These are phyloP conservation scores for Antheraea mylitta DNA, from an alignment of 1,140 invertebrate genomes.

Conservation along the genomic window DNA sequence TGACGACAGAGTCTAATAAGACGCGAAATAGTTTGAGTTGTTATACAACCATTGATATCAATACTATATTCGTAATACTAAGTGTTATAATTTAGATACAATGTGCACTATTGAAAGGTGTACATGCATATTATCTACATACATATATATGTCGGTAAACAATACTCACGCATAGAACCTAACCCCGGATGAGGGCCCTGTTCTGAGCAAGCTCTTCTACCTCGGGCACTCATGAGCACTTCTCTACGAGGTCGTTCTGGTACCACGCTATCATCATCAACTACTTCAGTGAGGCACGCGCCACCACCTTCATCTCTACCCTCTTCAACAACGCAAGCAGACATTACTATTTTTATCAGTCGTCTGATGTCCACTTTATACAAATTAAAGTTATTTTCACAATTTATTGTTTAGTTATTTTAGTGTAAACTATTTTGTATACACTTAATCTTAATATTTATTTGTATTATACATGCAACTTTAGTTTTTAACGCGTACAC, in stretches of 20 bases:
- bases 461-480: neutral
- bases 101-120: too few species aligned
- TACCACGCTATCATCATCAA: slow-evolving; percentile 35
- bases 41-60: too few species aligned
- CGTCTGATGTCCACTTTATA: slow-evolving; percentile 5
- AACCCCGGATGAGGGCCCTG: slow-evolving; percentile 80
- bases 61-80: too few species aligned
- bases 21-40: too few species aligned
- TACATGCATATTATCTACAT: too few species aligned
- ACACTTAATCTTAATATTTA: neutral
- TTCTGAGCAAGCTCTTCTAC: slow-evolving; percentile 81
- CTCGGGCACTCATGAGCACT: slow-evolving; percentile 69
- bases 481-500: neutral
- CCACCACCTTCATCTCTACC: slow-evolving; percentile 62
- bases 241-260: slow-evolving; percentile 61
- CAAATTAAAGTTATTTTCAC: neutral
- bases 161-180: slow-evolving; percentile 7
- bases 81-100: too few species aligned
- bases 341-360: slow-evolving; percentile 47
- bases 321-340: slow-evolving; percentile 65
- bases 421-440: neutral
- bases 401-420: neutral
- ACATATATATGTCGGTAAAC: neutral
- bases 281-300: slow-evolving; percentile 21
- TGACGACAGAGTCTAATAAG: too few species aligned